Percentiles rank a stretch among this genome's conserved stretches.
These are phyloP conservation scores for Toxostoma redivivum DNA, from an alignment of 2,113 vertebrate species.

Conservation along the genomic window DNA sequence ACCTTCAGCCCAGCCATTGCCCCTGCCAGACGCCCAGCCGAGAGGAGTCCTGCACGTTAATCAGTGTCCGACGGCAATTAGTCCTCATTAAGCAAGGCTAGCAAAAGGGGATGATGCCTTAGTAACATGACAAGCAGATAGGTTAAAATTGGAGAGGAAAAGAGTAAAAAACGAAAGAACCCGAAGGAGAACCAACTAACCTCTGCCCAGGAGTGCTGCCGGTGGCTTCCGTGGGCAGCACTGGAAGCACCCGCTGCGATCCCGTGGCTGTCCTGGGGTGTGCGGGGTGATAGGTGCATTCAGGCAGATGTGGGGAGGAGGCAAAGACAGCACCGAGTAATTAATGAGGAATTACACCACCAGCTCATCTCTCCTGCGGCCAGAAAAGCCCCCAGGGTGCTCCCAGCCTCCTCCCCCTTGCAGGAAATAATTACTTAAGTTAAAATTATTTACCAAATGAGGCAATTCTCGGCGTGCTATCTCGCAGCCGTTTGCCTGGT, in stretches of 20 bases:
- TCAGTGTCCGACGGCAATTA: background rate
- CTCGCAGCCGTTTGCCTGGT: slow-evolving; percentile 6
- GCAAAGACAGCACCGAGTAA: background rate
- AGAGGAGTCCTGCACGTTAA: background rate
- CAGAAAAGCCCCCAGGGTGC: background rate
- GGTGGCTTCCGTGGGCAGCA: fast-evolving
- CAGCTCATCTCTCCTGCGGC: slow-evolving; percentile 3
- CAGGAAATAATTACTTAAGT: slow-evolving; percentile 64
- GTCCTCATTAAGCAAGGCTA: background rate
- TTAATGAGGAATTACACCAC: slow-evolving; percentile 48
- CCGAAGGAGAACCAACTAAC: background rate
- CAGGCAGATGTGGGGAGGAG: background rate
- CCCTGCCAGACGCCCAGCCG: background rate
- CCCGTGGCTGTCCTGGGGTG: fast-evolving
- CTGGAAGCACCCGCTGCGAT: fast-evolving
- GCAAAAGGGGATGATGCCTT: background rate
- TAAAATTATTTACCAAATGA: slow-evolving; percentile 74
- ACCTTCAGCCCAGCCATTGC: fast-evolving
- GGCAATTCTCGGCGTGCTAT: slow-evolving; percentile 41
- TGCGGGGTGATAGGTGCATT: fast-evolving
- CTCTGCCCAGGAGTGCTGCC: background rate
- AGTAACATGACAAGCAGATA: fast-evolving
- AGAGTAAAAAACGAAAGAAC: fast-evolving
- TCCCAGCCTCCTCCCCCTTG: background rate
- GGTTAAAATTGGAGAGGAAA: background rate